These are phyloP conservation scores for Acipenser transmontanus DNA, from an alignment of 2,797 vertebrate species.

Conservation along the genomic window DNA sequence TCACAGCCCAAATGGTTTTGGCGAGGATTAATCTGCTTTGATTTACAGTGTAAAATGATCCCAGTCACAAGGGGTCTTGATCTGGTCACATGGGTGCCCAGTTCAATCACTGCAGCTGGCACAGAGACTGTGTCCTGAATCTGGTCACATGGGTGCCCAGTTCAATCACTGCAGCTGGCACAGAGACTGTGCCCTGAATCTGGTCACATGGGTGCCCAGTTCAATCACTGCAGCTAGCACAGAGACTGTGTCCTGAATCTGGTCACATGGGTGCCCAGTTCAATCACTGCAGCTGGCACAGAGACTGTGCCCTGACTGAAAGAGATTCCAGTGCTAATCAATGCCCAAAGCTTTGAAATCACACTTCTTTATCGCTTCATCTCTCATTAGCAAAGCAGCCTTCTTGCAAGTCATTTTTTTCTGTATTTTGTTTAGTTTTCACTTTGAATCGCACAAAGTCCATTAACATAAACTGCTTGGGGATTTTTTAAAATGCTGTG, in stretches of 20 bases:
- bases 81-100: constrained; percentile 13
- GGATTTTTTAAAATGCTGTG: no score
- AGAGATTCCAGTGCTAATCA: no score
- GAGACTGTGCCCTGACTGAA: no score
- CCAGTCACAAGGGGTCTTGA: constrained; percentile 27
- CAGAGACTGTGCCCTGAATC: no score
- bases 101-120: not conserved
- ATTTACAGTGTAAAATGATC: constrained; percentile 22
- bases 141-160: constrained; percentile 12
- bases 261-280: constrained; percentile 11
- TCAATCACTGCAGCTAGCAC: not conserved
- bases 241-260: no score
- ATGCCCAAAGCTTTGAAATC: no score
- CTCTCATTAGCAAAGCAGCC: no score
- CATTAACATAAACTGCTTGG: no score
- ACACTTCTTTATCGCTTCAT: no score
- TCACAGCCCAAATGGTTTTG: not conserved
- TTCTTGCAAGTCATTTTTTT: no score
- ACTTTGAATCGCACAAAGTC: no score
- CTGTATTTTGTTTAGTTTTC: no score
- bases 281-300: not conserved
- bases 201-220: constrained; percentile 12
- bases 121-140: not conserved
- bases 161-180: not conserved
- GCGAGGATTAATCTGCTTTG: constrained; percentile 5